Conservation (phyloP, 2,888 invertebrate species). For the Lucinisca nassula region DNA sequence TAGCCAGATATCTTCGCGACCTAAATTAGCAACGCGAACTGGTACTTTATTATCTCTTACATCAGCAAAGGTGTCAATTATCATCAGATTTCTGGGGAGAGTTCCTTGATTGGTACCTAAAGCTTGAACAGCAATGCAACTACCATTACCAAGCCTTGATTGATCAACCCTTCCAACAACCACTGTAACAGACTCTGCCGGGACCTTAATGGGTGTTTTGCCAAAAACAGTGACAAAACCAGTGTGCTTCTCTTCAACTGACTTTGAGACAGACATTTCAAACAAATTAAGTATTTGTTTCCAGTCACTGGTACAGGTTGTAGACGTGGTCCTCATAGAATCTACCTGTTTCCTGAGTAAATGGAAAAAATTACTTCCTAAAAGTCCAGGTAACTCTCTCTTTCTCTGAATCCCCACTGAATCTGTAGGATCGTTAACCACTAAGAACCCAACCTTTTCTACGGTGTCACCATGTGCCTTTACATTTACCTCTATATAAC, state of each 20-base stretch:
- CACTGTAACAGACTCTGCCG: conserved; percentile 5
- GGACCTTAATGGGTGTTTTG: background rate
- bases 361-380: background rate
- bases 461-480: background rate
- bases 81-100: conserved; percentile 3
- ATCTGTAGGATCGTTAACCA: background rate
- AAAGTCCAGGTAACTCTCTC: background rate
- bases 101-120: background rate
- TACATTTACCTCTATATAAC: background rate
- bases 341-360: background rate
- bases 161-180: background rate
- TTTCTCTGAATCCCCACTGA: background rate
- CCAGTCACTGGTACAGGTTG: background rate
- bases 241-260: background rate
- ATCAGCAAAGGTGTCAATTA: conserved; percentile 19
- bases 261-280: background rate
- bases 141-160: background rate
- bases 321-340: background rate
- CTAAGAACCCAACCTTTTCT: background rate
- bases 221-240: conserved; percentile 1
- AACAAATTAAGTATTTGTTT: background rate
- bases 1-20: conserved; percentile 26
- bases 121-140: conserved; percentile 21
- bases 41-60: background rate
- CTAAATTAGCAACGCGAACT: conserved; percentile 17